Conservation (phyloP, 2,797 vertebrate species). For the Ambastaia sidthimunki region DNA sequence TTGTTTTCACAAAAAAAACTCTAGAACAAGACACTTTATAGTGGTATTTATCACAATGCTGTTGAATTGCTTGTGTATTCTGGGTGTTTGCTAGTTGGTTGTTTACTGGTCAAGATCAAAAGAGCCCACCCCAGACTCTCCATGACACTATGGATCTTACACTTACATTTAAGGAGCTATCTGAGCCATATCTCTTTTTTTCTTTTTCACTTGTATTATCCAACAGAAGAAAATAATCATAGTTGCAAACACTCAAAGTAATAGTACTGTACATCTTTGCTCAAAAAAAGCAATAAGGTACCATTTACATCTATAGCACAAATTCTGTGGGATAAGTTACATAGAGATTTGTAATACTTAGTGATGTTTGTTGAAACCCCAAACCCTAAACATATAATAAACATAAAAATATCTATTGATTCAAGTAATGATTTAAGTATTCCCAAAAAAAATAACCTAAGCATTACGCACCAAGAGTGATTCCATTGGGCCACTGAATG, state of each 20-base stretch:
- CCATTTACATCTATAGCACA: neutral
- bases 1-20: neutral
- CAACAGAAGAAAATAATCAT: neutral
- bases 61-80: neutral
- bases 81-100: neutral
- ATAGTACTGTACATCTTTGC: neutral
- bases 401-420: neutral
- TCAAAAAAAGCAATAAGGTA: neutral
- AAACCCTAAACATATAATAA: too few relatives aligned
- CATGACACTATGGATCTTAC: neutral
- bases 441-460: neutral
- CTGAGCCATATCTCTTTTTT: neutral
- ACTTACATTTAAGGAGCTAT: neutral
- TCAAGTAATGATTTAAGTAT: neutral
- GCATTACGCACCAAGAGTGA: constrained; percentile 88
- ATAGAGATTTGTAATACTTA: neutral
- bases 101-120: neutral
- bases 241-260: neutral
- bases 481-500: constrained; percentile 98
- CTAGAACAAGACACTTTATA: neutral
- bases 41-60: neutral
- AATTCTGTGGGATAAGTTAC: too few relatives aligned
- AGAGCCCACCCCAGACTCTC: too few relatives aligned
- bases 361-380: too few relatives aligned
- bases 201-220: neutral